Conservation (phyloP, 64 coral and sea anemone genomes). For the Platygyra sinensis region DNA sequence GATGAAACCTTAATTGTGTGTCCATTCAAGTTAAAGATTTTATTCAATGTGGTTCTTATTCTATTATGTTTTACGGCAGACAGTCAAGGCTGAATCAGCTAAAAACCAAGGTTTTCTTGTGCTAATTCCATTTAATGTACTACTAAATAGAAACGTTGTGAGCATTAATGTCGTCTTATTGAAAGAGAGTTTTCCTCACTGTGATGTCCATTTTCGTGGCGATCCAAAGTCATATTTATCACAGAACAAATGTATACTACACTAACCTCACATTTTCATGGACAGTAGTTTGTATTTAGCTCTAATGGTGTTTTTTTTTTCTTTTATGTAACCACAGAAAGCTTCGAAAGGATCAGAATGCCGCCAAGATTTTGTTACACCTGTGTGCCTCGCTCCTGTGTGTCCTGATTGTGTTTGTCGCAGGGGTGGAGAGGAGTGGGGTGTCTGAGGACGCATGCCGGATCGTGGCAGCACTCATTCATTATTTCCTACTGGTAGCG, state of each 20-base stretch:
- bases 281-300: not conserved
- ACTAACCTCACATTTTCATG: too few relatives aligned
- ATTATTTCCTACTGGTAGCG: constrained; percentile 85
- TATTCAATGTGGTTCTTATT: not conserved
- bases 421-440: constrained; percentile 73
- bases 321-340: constrained; percentile 46
- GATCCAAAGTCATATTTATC: too few relatives aligned
- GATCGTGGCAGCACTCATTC: constrained; percentile 79
- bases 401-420: constrained; percentile 90
- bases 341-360: constrained; percentile 91
- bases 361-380: constrained; percentile 94
- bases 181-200: too few relatives aligned
- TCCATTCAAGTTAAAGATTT: not conserved
- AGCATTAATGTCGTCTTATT: too few relatives aligned
- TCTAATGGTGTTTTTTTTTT: not conserved
- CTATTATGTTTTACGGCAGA: not conserved
- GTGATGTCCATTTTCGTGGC: too few relatives aligned
- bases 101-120: too few relatives aligned
- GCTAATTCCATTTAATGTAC: too few relatives aligned
- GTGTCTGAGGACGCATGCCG: constrained; percentile 72
- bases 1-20: not conserved
- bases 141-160: too few relatives aligned
- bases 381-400: constrained; percentile 88
- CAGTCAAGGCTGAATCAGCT: too few relatives aligned
- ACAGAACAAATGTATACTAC: too few relatives aligned